Conservation (phyloP, 2,797 vertebrate species). For the Poecile montanus region DNA sequence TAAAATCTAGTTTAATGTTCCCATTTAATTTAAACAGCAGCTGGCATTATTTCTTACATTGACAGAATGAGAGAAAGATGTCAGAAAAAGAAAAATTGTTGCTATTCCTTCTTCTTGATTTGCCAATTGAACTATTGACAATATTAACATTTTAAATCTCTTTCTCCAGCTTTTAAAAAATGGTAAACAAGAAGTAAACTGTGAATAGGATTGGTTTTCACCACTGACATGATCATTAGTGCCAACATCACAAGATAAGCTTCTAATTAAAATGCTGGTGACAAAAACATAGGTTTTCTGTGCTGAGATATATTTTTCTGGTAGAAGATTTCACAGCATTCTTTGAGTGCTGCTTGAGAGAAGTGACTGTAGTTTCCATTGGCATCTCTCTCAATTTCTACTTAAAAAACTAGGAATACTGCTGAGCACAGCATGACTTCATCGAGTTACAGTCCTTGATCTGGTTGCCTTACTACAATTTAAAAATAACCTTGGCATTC, state of each 20-base stretch:
- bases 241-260: neutral
- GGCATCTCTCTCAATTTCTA: neutral
- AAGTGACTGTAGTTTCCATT: neutral
- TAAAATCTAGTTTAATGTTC: constrained; percentile 32
- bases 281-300: neutral
- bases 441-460: neutral
- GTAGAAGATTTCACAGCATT: neutral
- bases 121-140: neutral
- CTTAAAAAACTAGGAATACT: neutral
- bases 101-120: neutral
- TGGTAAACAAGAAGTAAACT: neutral
- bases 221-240: neutral
- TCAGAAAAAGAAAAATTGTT: neutral
- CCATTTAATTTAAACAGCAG: constrained; percentile 1
- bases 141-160: neutral
- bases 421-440: neutral
- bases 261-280: neutral
- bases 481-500: neutral
- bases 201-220: neutral
- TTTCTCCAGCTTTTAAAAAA: neutral
- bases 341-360: neutral
- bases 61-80: neutral
- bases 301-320: neutral
- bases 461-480: neutral
- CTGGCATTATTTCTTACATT: neutral